Conservation (phyloP, 1,140 invertebrate genomes). For the Chelonus insularis region DNA sequence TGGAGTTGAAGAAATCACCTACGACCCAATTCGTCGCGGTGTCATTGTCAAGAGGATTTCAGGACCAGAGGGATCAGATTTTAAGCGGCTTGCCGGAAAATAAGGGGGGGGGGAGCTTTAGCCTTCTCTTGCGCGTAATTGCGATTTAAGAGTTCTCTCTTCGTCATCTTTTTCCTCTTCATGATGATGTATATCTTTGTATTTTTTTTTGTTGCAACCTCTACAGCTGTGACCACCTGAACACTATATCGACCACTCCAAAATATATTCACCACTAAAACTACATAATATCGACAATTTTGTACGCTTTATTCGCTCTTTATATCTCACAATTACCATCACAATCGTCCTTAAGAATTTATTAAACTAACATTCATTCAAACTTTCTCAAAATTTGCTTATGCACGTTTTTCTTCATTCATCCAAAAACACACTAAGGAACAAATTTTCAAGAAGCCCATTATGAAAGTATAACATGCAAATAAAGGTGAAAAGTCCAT, state of each 20-base stretch:
- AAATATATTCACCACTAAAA: not conserved
- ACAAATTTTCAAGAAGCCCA: too few relatives aligned
- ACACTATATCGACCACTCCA: not conserved
- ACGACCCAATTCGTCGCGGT: conserved; percentile 28
- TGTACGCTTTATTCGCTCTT: not conserved
- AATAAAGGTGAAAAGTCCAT: too few relatives aligned
- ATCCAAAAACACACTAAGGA: too few relatives aligned
- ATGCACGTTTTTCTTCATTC: too few relatives aligned
- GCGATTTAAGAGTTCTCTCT: conserved; percentile 43
- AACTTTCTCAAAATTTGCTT: too few relatives aligned
- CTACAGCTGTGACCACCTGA: conserved; percentile 11
- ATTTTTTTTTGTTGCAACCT: not conserved
- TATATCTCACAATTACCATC: not conserved
- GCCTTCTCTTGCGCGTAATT: conserved; percentile 39
- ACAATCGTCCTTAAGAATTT: too few relatives aligned
- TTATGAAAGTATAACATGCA: too few relatives aligned
- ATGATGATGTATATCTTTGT: not conserved
- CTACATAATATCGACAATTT: conserved; percentile 1
- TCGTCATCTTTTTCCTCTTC: not conserved
- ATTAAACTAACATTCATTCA: too few relatives aligned
- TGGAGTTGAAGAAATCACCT: not conserved
- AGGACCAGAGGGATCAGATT: conserved; percentile 25
- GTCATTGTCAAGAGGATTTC: conserved; percentile 25
- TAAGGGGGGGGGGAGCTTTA: not conserved
- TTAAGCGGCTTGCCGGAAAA: conserved; percentile 31